Evolutionary conservation across 2,888 invertebrate species (phyloP).

Genomic region (Ophioninae sp.): DNA sequence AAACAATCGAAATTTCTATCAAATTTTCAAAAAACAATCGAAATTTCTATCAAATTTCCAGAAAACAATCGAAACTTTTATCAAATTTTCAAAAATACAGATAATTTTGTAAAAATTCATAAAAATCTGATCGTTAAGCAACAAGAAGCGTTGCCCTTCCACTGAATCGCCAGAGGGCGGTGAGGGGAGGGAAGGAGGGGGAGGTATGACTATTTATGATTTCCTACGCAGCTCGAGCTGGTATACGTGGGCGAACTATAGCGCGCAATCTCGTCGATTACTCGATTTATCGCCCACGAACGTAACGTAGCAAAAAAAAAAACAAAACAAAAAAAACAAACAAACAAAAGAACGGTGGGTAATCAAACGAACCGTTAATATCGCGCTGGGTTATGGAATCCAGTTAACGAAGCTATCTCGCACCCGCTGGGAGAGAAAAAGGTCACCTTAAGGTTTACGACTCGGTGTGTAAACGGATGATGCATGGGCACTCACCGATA

Average conservation of each 20-base stretch:
- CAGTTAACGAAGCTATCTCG: slow-evolving; percentile 60
- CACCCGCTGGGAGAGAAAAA: slow-evolving; percentile 49
- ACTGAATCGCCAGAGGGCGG: background rate
- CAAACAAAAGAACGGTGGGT: background rate
- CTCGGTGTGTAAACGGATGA: background rate
- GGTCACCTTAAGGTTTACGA: slow-evolving; percentile 2
- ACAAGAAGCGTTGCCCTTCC: slow-evolving; percentile 16
- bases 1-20: too few relatives aligned
- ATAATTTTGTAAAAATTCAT: too few relatives aligned
- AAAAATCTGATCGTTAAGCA: slow-evolving; percentile 32
- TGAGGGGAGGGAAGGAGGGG: background rate
- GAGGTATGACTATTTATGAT: slow-evolving; percentile 54
- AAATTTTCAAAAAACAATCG: too few relatives aligned
- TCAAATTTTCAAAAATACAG: too few relatives aligned
- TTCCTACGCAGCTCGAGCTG: slow-evolving; percentile 49
- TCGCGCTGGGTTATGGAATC: slow-evolving; percentile 37
- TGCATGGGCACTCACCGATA: slow-evolving; percentile 18
- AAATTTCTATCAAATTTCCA: too few relatives aligned
- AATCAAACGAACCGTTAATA: slow-evolving; percentile 55
- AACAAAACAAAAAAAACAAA: too few relatives aligned
- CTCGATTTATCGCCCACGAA: slow-evolving; percentile 55
- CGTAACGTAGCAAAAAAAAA: background rate
- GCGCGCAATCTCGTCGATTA: slow-evolving; percentile 47
- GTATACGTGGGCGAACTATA: slow-evolving; percentile 55
- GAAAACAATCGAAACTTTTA: too few relatives aligned